A percentile compares a stretch with the other conserved stretches of the same genome.
These are phyloP conservation scores for Pipistrellus nathusii DNA, from an alignment of 2,797 vertebrate genomes.

Conservation along the genomic window DNA sequence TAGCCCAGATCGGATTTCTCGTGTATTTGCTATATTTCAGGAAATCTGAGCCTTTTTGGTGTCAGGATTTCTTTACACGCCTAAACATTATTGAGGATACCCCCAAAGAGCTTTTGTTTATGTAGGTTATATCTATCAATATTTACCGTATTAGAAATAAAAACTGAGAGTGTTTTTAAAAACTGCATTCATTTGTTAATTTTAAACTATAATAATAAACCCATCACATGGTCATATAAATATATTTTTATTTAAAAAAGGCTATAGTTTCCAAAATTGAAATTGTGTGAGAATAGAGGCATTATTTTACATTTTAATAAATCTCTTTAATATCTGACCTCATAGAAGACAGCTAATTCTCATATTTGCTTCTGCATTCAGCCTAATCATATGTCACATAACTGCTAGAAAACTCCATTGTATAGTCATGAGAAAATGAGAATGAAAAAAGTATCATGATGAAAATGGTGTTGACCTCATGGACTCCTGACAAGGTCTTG, in stretches of 20 bases:
- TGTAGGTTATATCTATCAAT: neutral
- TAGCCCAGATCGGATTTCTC: neutral
- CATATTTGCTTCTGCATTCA: neutral
- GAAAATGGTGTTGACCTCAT: constrained; percentile 9
- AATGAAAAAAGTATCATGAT: constrained; percentile 4
- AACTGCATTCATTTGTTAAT: neutral
- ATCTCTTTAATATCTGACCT: constrained; percentile 18
- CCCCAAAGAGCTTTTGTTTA: neutral
- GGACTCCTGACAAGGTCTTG: neutral
- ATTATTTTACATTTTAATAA: constrained; percentile 24
- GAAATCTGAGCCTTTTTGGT: neutral
- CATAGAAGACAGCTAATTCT: neutral
- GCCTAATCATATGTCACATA: neutral
- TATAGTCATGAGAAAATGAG: constrained; percentile 19
- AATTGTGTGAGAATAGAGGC: neutral
- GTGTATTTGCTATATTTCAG: neutral
- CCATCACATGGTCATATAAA: neutral
- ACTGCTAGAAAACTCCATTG: neutral
- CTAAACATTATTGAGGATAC: neutral
- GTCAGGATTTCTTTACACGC: neutral
- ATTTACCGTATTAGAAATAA: constrained; percentile 43
- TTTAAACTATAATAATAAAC: constrained; percentile 56
- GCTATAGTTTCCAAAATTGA: constrained; percentile 1
- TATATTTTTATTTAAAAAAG: constrained; percentile 35
- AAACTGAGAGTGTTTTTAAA: constrained; percentile 55